Evolutionary conservation across 1,140 invertebrate genomes (phyloP).

Genomic region (Caerostris extrusa): DNA sequence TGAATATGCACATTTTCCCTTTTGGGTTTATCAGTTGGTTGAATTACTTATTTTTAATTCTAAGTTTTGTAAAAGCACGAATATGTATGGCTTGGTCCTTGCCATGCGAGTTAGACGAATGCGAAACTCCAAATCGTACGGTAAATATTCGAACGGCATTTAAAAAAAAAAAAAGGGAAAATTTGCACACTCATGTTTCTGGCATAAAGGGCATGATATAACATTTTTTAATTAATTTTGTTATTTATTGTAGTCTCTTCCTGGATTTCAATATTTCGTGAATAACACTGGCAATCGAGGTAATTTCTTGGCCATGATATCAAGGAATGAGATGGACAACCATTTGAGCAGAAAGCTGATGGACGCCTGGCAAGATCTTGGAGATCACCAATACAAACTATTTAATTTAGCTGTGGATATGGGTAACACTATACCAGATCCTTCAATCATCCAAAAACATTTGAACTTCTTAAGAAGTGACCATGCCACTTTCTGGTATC

Average conservation of each 20-base stretch:
- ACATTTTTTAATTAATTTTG: not conserved
- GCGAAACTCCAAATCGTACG: too few relatives aligned
- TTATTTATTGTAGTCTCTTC: conserved; percentile 75
- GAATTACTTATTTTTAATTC: too few relatives aligned
- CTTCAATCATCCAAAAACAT: conserved; percentile 77
- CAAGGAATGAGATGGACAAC: conserved; percentile 79
- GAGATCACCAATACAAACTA: conserved; percentile 78
- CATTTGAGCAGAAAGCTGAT: conserved; percentile 79
- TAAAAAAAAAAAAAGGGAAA: too few relatives aligned
- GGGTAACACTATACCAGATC: conserved; percentile 71
- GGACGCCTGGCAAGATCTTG: conserved; percentile 78
- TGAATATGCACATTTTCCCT: too few relatives aligned
- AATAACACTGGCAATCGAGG: conserved; percentile 80
- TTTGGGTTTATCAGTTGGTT: too few relatives aligned
- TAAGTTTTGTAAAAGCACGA: too few relatives aligned
- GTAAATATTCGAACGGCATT: too few relatives aligned
- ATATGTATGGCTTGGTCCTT: too few relatives aligned
- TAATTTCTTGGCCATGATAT: conserved; percentile 81
- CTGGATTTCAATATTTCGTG: conserved; percentile 79
- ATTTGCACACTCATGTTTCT: too few relatives aligned
- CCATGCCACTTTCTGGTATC: conserved; percentile 81
- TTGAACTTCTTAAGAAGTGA: conserved; percentile 80
- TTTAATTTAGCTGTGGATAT: conserved; percentile 78
- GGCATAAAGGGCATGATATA: too few relatives aligned
- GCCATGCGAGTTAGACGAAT: too few relatives aligned